Conservation (phyloP, 2,888 invertebrate genomes). For the Pristionchus exspectatus region DNA sequence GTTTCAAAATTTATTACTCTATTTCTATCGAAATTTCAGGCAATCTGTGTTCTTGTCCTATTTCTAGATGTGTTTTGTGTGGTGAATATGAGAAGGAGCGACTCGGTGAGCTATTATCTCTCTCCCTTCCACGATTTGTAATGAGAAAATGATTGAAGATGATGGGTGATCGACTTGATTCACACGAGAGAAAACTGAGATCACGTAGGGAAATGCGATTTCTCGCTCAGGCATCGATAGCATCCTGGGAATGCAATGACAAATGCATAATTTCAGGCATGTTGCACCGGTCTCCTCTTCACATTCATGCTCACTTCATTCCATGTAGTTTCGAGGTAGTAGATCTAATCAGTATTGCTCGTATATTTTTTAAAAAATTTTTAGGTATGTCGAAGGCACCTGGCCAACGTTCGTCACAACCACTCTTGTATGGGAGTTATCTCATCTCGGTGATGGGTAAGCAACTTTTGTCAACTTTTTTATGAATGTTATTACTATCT, state of each 20-base stretch:
- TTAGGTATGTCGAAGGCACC: not conserved
- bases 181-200: not conserved
- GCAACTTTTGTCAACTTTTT: too few relatives aligned
- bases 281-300: slow-evolving; percentile 42
- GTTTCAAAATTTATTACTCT: too few relatives aligned
- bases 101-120: not conserved
- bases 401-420: slow-evolving; percentile 44
- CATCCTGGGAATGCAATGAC: not conserved
- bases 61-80: not conserved
- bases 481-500: too few relatives aligned
- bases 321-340: not conserved
- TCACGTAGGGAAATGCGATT: slow-evolving; percentile 17
- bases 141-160: not conserved
- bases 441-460: slow-evolving; percentile 48
- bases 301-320: slow-evolving; percentile 36
- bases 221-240: not conserved
- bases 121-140: not conserved
- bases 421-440: slow-evolving; percentile 37
- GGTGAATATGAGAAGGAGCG: not conserved
- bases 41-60: not conserved
- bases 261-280: not conserved
- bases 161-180: not conserved
- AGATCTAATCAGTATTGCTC: not conserved
- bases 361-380: not conserved
- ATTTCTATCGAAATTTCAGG: not conserved